Evolutionary conservation across 2,888 invertebrate species (phyloP).

Genomic region (Eupeodes latifasciatus): DNA sequence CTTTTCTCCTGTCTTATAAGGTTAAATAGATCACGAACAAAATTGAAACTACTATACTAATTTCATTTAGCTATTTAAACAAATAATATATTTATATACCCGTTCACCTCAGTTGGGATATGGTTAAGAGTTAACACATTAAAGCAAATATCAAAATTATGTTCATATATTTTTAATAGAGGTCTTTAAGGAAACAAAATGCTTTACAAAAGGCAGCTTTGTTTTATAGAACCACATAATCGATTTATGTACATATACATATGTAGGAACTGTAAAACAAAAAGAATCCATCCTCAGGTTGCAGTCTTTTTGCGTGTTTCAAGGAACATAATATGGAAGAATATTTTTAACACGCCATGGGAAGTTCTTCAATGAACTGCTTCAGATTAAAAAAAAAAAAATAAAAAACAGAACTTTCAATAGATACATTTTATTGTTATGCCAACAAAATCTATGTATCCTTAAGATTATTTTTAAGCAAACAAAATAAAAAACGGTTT

Average conservation of each 20-base stretch:
- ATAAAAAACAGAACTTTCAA: not conserved
- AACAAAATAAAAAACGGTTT: slow-evolving; percentile 8
- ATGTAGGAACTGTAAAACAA: not conserved
- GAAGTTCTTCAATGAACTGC: not conserved
- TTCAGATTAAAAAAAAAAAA: not conserved
- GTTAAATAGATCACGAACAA: not conserved
- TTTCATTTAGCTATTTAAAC: not conserved
- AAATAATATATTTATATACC: not conserved
- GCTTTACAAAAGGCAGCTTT: slow-evolving; percentile 1
- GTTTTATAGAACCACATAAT: not conserved
- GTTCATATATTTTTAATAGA: not conserved
- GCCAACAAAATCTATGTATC: not conserved
- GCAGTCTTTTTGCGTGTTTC: slow-evolving; percentile 17
- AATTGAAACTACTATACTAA: not conserved
- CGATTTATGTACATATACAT: not conserved
- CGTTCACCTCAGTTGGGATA: not conserved
- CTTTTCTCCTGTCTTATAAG: not conserved
- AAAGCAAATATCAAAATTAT: not conserved
- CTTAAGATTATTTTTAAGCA: not conserved
- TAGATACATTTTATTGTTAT: not conserved
- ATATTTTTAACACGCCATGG: slow-evolving; percentile 16
- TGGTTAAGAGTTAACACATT: not conserved
- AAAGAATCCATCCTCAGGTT: slow-evolving; percentile 8
- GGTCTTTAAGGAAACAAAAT: not conserved
- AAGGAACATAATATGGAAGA: slow-evolving; percentile 11